Conservation (phyloP, 2,888 invertebrate genomes). For the Epirrhoe tristata region DNA sequence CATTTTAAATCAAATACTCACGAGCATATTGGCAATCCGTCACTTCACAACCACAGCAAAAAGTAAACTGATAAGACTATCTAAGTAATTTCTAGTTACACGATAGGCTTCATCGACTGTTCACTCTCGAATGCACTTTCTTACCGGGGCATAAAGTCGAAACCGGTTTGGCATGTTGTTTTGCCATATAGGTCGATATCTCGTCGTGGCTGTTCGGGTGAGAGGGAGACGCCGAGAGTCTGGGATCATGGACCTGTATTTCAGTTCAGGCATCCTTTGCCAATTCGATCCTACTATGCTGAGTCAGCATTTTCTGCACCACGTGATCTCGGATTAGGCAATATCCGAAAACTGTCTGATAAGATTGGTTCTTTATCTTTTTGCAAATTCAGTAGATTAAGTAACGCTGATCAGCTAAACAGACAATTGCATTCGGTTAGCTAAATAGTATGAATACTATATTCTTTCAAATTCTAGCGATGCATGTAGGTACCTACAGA, state of each 20-base stretch:
- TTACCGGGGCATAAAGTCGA: slow-evolving; percentile 20
- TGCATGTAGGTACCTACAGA: no score
- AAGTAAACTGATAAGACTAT: slow-evolving; percentile 36
- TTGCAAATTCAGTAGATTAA: background rate
- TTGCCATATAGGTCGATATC: slow-evolving; percentile 36
- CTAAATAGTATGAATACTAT: no score
- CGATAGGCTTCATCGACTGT: slow-evolving; percentile 19
- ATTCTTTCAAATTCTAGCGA: background rate
- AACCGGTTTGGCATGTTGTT: slow-evolving; percentile 30
- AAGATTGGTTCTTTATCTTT: background rate
- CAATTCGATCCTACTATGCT: slow-evolving; percentile 6
- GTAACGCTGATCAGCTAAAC: background rate
- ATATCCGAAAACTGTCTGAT: background rate
- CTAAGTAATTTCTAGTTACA: slow-evolving; percentile 25
- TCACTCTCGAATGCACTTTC: slow-evolving; percentile 35
- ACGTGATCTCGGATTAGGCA: background rate
- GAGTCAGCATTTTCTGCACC: slow-evolving; percentile 9
- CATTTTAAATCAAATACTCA: slow-evolving; percentile 23
- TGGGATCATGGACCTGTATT: slow-evolving; percentile 33
- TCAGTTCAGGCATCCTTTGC: slow-evolving; percentile 26
- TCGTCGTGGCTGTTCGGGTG: slow-evolving; percentile 30
- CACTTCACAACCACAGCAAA: slow-evolving; percentile 29
- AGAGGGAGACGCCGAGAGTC: slow-evolving; percentile 23
- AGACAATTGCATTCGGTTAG: no score
- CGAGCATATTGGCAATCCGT: slow-evolving; percentile 38